Base-by-base conservation (phyloP, 2,113 vertebrate species). In the Eptesicus fuscus region DNA sequence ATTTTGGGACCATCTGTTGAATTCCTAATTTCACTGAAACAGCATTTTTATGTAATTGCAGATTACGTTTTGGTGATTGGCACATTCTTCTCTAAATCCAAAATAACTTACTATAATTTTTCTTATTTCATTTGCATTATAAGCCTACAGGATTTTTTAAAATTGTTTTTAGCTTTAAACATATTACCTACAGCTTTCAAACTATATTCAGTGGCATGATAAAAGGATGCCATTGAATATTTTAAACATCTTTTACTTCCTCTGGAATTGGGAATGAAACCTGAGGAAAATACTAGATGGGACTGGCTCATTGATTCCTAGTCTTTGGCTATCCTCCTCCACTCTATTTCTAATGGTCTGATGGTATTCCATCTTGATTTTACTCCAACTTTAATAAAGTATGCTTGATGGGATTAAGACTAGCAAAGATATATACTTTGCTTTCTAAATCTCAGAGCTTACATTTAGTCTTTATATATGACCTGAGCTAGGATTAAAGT, bases 11-110 rank as follows among this genome's bases (percentile, higher is more conserved):
- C 88, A 85, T 91, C 82, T 96, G 77, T 94, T 96, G 92, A 93
- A 95, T 91, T 96, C 95, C 88, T 95, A 71, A 96, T 96, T 96
- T 96, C 95, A 85, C 69, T 40, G 44, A 35, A 96, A 74, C 42
- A 93, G 73, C 95, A 95, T 96, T 93, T 96, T 94, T 85, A 79
- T 86, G 74, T 76, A 96, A 88, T 92, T 95, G 90, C 56, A 93
- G 69, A 90, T 88, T 84, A 92, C 82, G 35, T 78, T 82, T 97
- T 93, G 83, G 49, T 94, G 90, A 96, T 84, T 96, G 93, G 42
- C 88, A 96, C 80, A 92, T 93, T 95, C 76, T 90, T 97, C 89
- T 96, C 92, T 91, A 97, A 97, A 92, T 95, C 71, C 71, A 90
- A 95, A 95, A 89, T 96, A 90, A 78, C 69, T 93, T 82, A 70